Evolutionary conservation across 2,888 invertebrate species (phyloP).

Genomic region (Cantharis nigra): DNA sequence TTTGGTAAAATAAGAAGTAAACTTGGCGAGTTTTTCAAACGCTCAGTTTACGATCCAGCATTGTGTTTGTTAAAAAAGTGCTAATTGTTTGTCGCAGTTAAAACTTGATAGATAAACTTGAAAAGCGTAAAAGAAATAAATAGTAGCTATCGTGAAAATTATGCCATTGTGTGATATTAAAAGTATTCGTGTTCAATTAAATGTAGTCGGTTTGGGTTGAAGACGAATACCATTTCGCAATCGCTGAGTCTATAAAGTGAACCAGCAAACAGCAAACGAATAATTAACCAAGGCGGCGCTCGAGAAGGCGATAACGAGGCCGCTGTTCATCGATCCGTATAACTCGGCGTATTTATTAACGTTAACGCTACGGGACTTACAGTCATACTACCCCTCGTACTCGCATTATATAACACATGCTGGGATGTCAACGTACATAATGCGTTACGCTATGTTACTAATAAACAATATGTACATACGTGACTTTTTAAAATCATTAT

Average conservation of each 20-base stretch:
- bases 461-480: neutral
- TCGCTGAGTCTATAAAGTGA: constrained; percentile 25
- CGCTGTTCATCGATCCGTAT: constrained; percentile 45
- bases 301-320: constrained; percentile 47
- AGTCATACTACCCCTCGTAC: constrained; percentile 7
- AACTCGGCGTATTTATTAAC: constrained; percentile 39
- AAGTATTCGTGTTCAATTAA: constrained; percentile 14
- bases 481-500: neutral
- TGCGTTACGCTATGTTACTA: neutral
- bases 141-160: neutral
- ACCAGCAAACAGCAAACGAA: constrained; percentile 40
- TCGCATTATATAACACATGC: constrained; percentile 6
- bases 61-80: neutral
- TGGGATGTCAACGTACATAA: neutral
- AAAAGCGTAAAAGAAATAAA: neutral
- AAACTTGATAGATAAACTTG: neutral
- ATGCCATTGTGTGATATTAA: neutral
- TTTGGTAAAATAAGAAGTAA: neutral
- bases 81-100: neutral
- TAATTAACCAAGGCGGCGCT: constrained; percentile 44
- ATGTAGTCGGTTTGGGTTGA: constrained; percentile 4
- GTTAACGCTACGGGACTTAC: constrained; percentile 26
- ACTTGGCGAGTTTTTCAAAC: neutral
- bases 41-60: neutral
- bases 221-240: constrained; percentile 19